Evolutionary conservation across 2,888 invertebrate genomes (phyloP).

Genomic region (Phaonia tiefii): DNA sequence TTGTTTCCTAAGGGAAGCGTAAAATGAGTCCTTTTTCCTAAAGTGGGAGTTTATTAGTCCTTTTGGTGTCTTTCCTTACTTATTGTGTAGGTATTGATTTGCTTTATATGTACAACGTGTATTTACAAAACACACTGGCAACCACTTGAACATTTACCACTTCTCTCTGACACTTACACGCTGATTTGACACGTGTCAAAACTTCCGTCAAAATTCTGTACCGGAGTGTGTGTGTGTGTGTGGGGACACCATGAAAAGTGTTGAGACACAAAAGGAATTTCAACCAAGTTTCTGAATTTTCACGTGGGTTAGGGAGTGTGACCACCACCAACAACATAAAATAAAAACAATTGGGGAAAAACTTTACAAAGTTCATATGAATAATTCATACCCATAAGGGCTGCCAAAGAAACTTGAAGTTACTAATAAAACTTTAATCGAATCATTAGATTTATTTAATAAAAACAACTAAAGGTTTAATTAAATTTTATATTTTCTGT

Average conservation of each 20-base stretch:
- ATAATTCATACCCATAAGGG: background rate
- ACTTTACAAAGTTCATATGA: background rate
- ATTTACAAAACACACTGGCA: constrained; percentile 1
- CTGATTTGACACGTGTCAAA: constrained; percentile 77
- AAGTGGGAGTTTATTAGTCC: background rate
- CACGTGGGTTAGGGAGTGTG: background rate
- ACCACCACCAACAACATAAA: background rate
- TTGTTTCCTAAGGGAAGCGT: too few species aligned
- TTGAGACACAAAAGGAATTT: background rate
- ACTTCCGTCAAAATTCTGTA: constrained; percentile 72
- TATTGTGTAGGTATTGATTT: constrained; percentile 23
- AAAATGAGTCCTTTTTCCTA: too few species aligned
- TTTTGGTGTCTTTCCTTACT: background rate
- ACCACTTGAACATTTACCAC: constrained; percentile 38
- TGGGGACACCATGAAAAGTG: background rate
- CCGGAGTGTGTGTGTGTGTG: constrained; percentile 9
- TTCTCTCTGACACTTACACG: constrained; percentile 55
- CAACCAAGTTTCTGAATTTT: constrained; percentile 12
- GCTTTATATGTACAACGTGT: constrained; percentile 19
- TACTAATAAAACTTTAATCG: background rate
- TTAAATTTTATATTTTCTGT: too few species aligned
- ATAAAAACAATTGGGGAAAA: background rate
- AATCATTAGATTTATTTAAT: too few species aligned
- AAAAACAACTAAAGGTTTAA: too few species aligned
- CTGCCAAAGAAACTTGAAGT: background rate